Evolutionary conservation across 1,140 invertebrate genomes (phyloP).

Genomic region (Camponotus vicinus): DNA sequence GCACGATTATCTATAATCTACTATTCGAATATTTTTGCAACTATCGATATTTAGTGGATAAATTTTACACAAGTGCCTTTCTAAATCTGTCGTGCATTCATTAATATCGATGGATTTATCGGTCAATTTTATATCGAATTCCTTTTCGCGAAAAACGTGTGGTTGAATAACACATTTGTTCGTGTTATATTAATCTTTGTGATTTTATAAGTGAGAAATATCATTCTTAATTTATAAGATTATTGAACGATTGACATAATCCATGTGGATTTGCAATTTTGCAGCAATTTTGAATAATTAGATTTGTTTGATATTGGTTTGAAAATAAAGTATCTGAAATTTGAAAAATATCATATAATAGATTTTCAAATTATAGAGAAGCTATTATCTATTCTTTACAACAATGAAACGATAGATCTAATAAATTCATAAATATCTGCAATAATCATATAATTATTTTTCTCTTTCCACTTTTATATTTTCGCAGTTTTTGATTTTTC

Average conservation of each 20-base stretch:
- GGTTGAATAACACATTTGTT: not conserved
- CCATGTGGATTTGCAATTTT: not conserved
- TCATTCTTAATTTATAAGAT: not conserved
- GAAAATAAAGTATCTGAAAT: not conserved
- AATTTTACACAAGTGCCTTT: no score
- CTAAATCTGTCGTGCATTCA: no score
- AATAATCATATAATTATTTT: not conserved
- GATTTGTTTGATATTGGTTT: not conserved
- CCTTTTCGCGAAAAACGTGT: not conserved
- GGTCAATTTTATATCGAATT: not conserved
- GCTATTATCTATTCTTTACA: not conserved
- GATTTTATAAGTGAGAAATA: not conserved
- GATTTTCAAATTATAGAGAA: not conserved
- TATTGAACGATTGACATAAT: not conserved
- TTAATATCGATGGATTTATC: no score
- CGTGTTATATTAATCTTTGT: not conserved
- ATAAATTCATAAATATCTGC: no score
- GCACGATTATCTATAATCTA: conserved; percentile 5
- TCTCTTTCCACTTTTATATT: not conserved
- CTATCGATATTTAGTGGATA: not conserved
- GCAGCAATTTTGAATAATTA: no score
- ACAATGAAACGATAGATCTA: not conserved
- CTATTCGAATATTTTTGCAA: not conserved
- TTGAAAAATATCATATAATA: not conserved
- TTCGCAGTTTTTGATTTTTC: not conserved